These are phyloP conservation scores for Nettapus auritus DNA, from an alignment of 2,113 vertebrate genomes.

Conservation along the genomic window DNA sequence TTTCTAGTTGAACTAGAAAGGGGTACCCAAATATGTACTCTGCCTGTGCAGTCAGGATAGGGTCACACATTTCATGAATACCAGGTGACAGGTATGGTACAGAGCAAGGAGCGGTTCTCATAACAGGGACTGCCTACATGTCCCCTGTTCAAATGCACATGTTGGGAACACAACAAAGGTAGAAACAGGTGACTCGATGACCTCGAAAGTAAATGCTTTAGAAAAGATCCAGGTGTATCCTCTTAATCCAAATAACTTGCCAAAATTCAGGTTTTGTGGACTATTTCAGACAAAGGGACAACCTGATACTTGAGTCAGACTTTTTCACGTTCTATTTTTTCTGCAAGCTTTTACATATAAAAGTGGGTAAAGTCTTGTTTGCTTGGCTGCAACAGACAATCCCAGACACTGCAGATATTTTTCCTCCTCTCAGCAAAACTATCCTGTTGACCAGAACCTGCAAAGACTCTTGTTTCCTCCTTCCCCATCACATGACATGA, in stretches of 20 bases:
- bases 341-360: background rate
- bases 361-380: background rate
- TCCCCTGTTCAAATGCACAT: background rate
- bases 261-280: background rate
- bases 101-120: background rate
- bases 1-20: background rate
- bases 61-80: background rate
- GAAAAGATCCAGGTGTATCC: background rate
- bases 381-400: background rate
- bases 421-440: background rate
- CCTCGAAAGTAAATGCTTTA: background rate
- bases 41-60: background rate
- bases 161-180: background rate
- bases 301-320: background rate
- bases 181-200: background rate
- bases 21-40: background rate
- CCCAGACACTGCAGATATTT: background rate
- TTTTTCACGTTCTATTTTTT: background rate
- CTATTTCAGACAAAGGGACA: background rate
- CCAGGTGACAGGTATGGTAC: background rate
- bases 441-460: background rate
- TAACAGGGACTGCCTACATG: background rate
- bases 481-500: background rate
- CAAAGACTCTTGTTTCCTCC: background rate
- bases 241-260: background rate